These are phyloP conservation scores for Lucilia sericata DNA, from an alignment of 1,140 invertebrate species.

Conservation along the genomic window DNA sequence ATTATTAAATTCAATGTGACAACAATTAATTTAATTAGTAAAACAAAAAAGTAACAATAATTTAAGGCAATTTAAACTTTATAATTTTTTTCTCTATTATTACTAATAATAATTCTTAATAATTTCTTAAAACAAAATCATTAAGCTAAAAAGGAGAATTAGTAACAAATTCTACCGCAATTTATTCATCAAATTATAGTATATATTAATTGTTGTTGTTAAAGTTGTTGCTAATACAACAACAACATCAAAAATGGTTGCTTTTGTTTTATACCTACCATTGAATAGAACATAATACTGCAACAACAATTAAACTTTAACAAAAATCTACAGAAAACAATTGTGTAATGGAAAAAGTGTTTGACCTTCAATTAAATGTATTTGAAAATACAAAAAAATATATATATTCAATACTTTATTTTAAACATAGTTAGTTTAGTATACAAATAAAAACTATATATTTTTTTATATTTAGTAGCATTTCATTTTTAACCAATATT, in stretches of 20 bases:
- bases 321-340: not conserved
- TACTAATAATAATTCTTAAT: not conserved
- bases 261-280: not conserved
- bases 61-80: not conserved
- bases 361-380: slow-evolving; percentile 6
- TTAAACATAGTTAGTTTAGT: too few relatives aligned
- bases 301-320: not conserved
- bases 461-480: not conserved
- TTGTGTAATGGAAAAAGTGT: slow-evolving; percentile 30
- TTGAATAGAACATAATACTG: not conserved
- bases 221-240: not conserved
- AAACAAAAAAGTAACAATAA: not conserved
- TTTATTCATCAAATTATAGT: not conserved
- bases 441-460: not conserved
- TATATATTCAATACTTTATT: too few relatives aligned
- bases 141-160: not conserved
- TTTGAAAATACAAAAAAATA: not conserved
- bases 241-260: not conserved
- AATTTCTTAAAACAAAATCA: not conserved
- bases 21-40: not conserved
- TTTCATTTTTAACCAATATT: not conserved
- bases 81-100: not conserved
- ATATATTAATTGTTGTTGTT: not conserved
- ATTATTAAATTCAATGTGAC: not conserved
- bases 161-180: not conserved